Evolutionary conservation across 2,888 invertebrate genomes (phyloP), one percentile per base, ranked within the genome.

Genomic region (Orgyia antiqua): DNA sequence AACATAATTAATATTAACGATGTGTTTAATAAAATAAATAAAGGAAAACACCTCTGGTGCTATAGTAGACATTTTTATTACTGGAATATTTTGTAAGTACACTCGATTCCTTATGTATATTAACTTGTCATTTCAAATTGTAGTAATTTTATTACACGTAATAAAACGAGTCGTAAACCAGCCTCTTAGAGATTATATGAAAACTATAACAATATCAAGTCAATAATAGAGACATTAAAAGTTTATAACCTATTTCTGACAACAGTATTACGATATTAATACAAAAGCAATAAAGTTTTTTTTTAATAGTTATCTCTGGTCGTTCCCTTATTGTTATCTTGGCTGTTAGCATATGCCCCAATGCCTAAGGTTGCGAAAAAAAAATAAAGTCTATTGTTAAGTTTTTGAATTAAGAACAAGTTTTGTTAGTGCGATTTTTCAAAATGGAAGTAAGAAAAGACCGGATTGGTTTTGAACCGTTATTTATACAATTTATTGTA

Each of bases 281-380:
- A n/a, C n/a, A n/a, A n/a, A n/a, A n/a, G n/a, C n/a, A 33, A 13
- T 17, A 24, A 31, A 17, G 39, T 15, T 0, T 42, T 39, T 52
- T 31, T 30, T 27, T 33, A 38, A 39, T 19, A 28, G 7, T 26
- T 4, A 11, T 7, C 27, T 39, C 26, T 34, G 43, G 46, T 43
- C 37, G 40, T 52, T 58, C 68, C 72, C 58, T 64, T 48, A 58
- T 58, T 64, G 57, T 62, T 46, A 54, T 52, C 63, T 45, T 62
- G 56, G 63, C 58, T 59, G 51, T 46, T 55, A 54, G 54, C 56
- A 55, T 56, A 58, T 59, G 61, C 71, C 66, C 67, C 63, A 60
- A 54, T 45, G 57, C 50, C 60, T 60, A 61, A 63, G 54, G 65
- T 67, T 46, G 75, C 74, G 49, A 70, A 80, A 77, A 74, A 65